Evolutionary conservation across 92 coral and sea anemone genomes (phyloP).

Genomic region (Zoanthus sansibaricus): DNA sequence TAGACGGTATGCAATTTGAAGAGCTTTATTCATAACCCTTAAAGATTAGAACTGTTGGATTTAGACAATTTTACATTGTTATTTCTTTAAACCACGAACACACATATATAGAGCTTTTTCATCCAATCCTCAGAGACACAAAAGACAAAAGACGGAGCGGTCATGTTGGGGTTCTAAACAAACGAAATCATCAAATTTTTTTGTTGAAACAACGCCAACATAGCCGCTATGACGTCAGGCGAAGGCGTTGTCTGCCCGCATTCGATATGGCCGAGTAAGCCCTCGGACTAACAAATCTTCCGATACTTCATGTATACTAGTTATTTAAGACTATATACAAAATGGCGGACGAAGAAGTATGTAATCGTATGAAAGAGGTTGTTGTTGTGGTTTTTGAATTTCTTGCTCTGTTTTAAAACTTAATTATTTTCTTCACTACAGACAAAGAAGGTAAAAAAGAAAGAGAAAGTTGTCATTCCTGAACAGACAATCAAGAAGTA

Average conservation of each 20-base stretch:
- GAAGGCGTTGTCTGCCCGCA: not conserved
- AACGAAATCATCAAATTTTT: too few species aligned
- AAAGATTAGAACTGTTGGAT: too few species aligned
- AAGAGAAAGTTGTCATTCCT: slow-evolving; percentile 2
- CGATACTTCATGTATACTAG: slow-evolving; percentile 17
- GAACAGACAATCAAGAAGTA: slow-evolving; percentile 8
- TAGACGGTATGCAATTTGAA: too few species aligned
- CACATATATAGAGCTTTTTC: too few species aligned
- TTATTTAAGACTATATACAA: not conserved
- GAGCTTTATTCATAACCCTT: too few species aligned
- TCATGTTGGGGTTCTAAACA: too few species aligned
- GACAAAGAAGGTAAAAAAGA: not conserved
- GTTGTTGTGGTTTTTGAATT: not conserved
- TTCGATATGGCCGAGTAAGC: not conserved
- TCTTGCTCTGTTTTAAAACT: not conserved
- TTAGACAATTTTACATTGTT: too few species aligned
- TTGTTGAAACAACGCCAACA: too few species aligned
- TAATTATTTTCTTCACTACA: not conserved
- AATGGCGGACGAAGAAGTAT: slow-evolving; percentile 36
- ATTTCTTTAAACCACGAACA: too few species aligned
- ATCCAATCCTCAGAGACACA: too few species aligned
- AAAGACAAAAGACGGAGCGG: too few species aligned
- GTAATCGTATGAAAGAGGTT: not conserved
- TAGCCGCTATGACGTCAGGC: too few species aligned
- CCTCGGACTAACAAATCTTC: not conserved